Conservation (phyloP, 2,888 invertebrate species). For the Halocaridina rubra region DNA sequence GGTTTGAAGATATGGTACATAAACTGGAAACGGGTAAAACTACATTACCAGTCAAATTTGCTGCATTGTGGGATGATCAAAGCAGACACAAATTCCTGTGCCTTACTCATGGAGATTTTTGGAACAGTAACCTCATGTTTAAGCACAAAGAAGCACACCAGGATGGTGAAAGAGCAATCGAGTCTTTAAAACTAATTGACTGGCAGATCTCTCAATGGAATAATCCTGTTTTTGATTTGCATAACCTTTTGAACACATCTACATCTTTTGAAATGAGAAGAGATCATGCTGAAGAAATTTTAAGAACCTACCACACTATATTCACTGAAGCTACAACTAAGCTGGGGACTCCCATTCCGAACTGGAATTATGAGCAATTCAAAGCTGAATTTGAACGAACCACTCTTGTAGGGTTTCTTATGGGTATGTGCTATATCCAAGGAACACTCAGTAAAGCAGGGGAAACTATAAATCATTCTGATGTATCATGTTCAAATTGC, state of each 20-base stretch:
- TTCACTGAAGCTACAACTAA: conserved; percentile 50
- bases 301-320: conserved; percentile 58
- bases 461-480: conserved; percentile 43
- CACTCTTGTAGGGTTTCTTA: conserved; percentile 57
- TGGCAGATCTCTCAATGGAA: conserved; percentile 62
- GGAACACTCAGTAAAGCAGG: conserved; percentile 62
- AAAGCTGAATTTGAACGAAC: conserved; percentile 56
- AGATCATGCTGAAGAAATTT: conserved; percentile 49
- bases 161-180: conserved; percentile 18
- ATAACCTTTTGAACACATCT: conserved; percentile 58
- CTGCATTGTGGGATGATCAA: conserved; percentile 54
- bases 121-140: conserved; percentile 61
- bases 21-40: conserved; percentile 53
- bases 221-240: conserved; percentile 59
- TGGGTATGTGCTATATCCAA: conserved; percentile 62
- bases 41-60: conserved; percentile 53
- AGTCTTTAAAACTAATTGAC: conserved; percentile 56
- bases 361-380: conserved; percentile 61
- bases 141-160: not conserved
- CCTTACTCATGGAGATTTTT: conserved; percentile 62
- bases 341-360: conserved; percentile 47
- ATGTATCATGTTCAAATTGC: conserved; percentile 8
- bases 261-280: conserved; percentile 47
- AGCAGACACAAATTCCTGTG: conserved; percentile 49
- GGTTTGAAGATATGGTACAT: conserved; percentile 50